These are phyloP conservation scores for Neodon shergylaensis DNA, from an alignment of 2,113 vertebrate species.

Conservation along the genomic window DNA sequence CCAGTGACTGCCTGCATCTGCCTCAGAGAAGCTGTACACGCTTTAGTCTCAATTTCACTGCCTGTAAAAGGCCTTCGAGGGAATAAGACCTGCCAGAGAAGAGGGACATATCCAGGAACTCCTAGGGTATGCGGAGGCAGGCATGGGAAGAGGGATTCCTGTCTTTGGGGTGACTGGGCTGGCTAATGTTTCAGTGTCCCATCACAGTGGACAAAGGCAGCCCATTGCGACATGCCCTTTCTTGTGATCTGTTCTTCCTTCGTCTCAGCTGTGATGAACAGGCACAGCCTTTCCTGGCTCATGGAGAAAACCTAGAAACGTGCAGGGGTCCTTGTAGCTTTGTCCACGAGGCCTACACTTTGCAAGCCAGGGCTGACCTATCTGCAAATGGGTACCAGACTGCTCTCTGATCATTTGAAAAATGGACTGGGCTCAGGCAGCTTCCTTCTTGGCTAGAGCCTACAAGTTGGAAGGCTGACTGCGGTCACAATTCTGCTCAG, in stretches of 20 bases:
- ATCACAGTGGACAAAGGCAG: not conserved
- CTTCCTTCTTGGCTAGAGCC: not conserved
- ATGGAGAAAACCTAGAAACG: not conserved
- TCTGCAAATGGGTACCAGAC: not conserved
- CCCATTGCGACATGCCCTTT: not conserved
- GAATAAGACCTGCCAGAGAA: not conserved
- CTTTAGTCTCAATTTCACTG: not conserved
- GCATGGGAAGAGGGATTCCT: not conserved
- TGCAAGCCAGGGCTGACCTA: not conserved
- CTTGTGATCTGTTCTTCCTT: slow-evolving; percentile 15
- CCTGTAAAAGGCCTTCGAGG: not conserved
- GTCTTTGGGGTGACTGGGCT: not conserved
- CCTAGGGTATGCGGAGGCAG: not conserved
- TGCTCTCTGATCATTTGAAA: not conserved
- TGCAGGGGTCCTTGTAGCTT: not conserved
- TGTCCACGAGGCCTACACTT: not conserved
- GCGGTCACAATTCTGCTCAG: not conserved
- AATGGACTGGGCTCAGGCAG: not conserved
- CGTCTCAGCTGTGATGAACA: not conserved
- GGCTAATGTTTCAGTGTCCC: not conserved
- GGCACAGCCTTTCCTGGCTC: too few relatives aligned
- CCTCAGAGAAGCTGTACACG: not conserved
- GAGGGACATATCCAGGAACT: not conserved
- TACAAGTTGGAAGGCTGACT: not conserved
- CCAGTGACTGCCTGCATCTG: not conserved